Base-by-base conservation (phyloP, 2,113 vertebrate genomes). In the Dascyllus trimaculatus region DNA sequence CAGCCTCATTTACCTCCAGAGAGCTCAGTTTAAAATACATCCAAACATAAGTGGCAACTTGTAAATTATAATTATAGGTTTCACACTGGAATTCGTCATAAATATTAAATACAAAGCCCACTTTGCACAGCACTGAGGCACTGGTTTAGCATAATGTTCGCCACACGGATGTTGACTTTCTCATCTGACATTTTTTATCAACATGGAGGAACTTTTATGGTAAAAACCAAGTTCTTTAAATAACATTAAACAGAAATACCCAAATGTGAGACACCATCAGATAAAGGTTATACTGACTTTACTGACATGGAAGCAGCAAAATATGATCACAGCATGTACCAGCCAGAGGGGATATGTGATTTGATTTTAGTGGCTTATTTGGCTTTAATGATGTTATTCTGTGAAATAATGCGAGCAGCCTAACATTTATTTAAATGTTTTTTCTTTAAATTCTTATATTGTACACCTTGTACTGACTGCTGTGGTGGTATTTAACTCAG, bases 31-130 rank as follows among this genome's bases (percentile, higher is more conserved):
- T 66, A 24, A 82, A 80, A 82, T 26, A 63, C 43, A 60, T 11
- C 19, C 4, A 60, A n/a, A 77, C 65, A 56, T 21, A 48, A 57
- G 38, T 7, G 54, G 45, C 19, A 0, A 54, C 19, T 29, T 72
- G 64, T 11, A 64, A 35, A 49, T 13, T 25, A 35, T 26, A 68
- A 81, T 75, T 26, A 54, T 5, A 61, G 46, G 65, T 67, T 60
- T 77, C 60, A 13, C 32, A 40, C 21, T 52, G 73, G 40, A 54
- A 86, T 74, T 52, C n/a, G 52, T 11, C 0, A 4, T 29, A 56
- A 21, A 66, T 60, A 62, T 54, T 35, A n/a, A 52, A 74, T 0
- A 40, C 75, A 18, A 65, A 32, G 3, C 17, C 0, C 0, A 4
- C 59, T 29, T 52, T 52, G 4, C 19, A n/a, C 11, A 2, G 11